Evolutionary conservation across 2,797 vertebrate genomes (phyloP), one percentile per base, ranked within the genome.

Genomic region (Anniella stebbinsi): DNA sequence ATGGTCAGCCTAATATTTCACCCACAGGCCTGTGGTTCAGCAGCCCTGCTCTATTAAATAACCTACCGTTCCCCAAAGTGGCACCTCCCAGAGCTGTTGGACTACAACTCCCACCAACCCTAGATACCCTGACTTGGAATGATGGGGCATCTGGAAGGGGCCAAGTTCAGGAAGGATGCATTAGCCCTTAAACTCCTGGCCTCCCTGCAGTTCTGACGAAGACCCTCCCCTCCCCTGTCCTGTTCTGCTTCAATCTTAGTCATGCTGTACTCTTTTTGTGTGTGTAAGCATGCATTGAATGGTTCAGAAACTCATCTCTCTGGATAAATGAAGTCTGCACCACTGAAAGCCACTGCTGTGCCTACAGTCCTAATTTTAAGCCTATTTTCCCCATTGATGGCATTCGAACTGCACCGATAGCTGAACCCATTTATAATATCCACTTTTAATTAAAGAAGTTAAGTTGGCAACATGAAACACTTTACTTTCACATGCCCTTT

Each of bases 361-460:
- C 41, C 23, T 95, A 95, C 88, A 92, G 38, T 95, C 97, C 96
- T 96, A 94, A 97, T 97, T 97, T 97, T 76, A 96, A 97, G 94
- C 92, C 93, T 93, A 94, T 96, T 97, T 96, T 92, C 73, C 93
- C 95, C 90, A 94, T 87, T 95, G 95, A 97, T 95, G 94, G 95
- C 92, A 95, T 95, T 93, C 95, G 96, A 97, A 97, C 93, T 95
- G 96, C 91, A 97, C 97, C 96, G 95, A 95, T 95, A 95, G 97
- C 97, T 94, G 95, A 95, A 86, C 81, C 93, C 93, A 95, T 93
- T 96, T 96, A 94, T 96, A 97, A 96, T 95, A 96, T 96, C 96
- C 96, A 95, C 96, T 97, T 97, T 97, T 97, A 97, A 97, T 97
- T 97, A 97, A 97, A 80, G 93, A 96, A 97, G 96, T 96, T 96